These are phyloP conservation scores for Protonemura montana DNA, from an alignment of 2,888 invertebrate genomes.

Conservation along the genomic window DNA sequence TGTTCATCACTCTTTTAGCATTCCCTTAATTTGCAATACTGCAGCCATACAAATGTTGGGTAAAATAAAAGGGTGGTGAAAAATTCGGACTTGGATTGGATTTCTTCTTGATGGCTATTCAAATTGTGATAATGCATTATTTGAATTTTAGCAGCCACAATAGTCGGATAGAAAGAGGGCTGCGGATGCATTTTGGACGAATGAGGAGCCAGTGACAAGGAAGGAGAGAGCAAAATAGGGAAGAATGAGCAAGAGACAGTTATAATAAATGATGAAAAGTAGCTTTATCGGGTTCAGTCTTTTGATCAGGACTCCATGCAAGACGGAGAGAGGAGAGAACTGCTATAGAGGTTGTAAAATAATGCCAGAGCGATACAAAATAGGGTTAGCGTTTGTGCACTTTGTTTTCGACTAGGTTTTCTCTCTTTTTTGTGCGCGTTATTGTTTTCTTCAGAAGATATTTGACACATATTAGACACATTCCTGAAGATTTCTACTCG, in stretches of 20 bases:
- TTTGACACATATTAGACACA: not conserved
- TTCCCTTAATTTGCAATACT: too few species aligned
- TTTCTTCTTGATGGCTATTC: too few species aligned
- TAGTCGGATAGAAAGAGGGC: too few species aligned
- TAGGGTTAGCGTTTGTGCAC: conserved; percentile 24
- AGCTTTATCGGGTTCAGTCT: conserved; percentile 35
- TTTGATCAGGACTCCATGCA: conserved; percentile 13
- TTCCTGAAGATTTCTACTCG: not conserved
- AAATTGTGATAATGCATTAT: too few species aligned
- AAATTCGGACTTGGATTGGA: too few species aligned
- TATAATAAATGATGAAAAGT: conserved; percentile 40
- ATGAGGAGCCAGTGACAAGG: not conserved
- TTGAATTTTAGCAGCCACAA: too few species aligned
- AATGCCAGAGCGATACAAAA: conserved; percentile 16
- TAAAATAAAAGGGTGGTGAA: too few species aligned
- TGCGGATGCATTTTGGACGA: not conserved
- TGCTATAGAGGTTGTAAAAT: conserved; percentile 9
- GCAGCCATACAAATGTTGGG: too few species aligned
- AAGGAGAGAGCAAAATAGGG: not conserved
- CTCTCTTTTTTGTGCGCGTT: not conserved
- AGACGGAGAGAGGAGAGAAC: too few species aligned
- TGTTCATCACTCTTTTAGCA: too few species aligned
- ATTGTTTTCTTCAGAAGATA: not conserved
- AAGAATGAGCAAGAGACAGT: conserved; percentile 30
- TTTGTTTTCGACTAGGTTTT: conserved; percentile 22